phyloP scores from a whole-genome alignment of 2,888 invertebrate genomes.

The Acronicta alni region DNA sequence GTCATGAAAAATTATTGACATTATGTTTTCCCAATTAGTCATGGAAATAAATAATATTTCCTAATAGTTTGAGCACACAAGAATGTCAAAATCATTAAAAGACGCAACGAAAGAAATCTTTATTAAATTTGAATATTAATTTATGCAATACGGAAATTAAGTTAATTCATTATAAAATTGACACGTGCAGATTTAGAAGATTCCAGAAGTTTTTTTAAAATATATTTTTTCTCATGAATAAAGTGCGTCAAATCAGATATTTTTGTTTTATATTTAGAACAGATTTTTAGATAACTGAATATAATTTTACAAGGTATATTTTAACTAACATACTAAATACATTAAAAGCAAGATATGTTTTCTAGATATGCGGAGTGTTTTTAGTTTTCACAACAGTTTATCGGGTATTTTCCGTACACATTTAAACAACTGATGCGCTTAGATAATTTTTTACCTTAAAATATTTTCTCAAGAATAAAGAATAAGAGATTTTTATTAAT shows the following conservation, averaged over 20 bases:
- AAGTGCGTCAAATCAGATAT: constrained; percentile 4
- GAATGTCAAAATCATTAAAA: constrained; percentile 53
- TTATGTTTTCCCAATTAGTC: constrained; percentile 16
- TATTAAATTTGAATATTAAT: constrained; percentile 53
- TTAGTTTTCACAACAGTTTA: constrained; percentile 7
- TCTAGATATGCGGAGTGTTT: constrained; percentile 22
- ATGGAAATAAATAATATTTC: constrained; percentile 14
- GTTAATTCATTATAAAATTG: constrained; percentile 39
- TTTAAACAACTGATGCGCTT: no score
- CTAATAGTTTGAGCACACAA: constrained; percentile 18
- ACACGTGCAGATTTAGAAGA: constrained; percentile 22
- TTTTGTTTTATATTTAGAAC: constrained; percentile 23
- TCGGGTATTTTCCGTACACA: background rate
- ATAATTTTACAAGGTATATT: constrained; percentile 30
- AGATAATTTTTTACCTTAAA: background rate
- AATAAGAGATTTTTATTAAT: no score
- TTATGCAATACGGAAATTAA: constrained; percentile 44
- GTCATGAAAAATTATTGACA: background rate
- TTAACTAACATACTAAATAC: constrained; percentile 39
- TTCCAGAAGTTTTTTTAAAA: background rate
- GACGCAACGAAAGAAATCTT: constrained; percentile 50
- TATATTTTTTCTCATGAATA: no score
- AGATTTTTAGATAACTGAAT: constrained; percentile 20
- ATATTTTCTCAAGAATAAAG: background rate
- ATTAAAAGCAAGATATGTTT: constrained; percentile 43